Evolutionary conservation across 2,113 vertebrate species (phyloP), one percentile per base, ranked within the genome.

Genomic region (Mionectes macconnelli): DNA sequence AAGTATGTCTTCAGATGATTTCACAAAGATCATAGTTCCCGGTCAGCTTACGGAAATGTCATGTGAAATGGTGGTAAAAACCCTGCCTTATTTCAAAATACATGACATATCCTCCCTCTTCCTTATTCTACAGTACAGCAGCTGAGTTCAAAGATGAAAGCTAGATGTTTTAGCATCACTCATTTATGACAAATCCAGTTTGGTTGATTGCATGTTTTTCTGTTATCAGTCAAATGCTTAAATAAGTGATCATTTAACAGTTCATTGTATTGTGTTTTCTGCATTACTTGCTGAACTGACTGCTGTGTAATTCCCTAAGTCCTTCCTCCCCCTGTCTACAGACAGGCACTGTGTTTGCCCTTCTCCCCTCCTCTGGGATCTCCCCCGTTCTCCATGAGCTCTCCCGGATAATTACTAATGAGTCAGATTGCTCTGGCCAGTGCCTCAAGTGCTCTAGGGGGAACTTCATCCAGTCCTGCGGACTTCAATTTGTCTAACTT

Each of bases 401-500:
- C 84, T 89, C 69, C 37, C 2, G 0, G 68, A 78, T 94, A 89
- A 96, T 95, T 92, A 63, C 75, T 80, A 67, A 76, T 52, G 91
- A 87, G 84, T 91, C 91, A 91, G 89, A 94, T 84, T 84, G 80
- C 84, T 96, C 74, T 75, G 84, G 74, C 69, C 81, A 56, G 73
- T 87, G 87, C 84, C 93, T 89, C 59, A 69, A 94, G 86, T 80
- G 60, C 84, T 94, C 86, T 79, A 25, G 84, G 31, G 80, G 60
- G 40, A 96, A 73, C 84, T 89, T 78, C 81, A 73, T 53, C 66
- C 84, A 91, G n/a, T 82, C 37, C 75, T 63, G 75, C 82, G 84
- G 81, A 91, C 73, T 91, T 79, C 57, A 91, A 82, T 84, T 89
- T 89, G 35, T 57, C 66, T 56, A 62, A 89, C 47, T 92, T 91